Evolutionary conservation across 2,888 invertebrate species (phyloP), one percentile per base, ranked within the genome.

Genomic region (Furcula furcula): DNA sequence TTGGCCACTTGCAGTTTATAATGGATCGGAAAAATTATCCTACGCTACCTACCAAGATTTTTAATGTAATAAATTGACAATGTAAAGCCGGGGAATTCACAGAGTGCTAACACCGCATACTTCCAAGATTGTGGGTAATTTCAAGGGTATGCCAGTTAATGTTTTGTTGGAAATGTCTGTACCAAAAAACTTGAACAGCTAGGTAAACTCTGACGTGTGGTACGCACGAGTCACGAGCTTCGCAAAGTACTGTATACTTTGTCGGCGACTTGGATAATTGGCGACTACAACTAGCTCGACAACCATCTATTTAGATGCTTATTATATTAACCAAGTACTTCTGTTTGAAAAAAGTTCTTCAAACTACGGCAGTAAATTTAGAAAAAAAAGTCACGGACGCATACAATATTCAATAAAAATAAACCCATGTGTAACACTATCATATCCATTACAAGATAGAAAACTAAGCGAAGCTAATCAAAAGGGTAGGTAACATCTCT

Each of bases 61-160:
- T 10, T 13, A 15, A 13, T 13, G 7, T 15, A 29, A 29, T 33
- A 40, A 40, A 34, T 32, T 29, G 31, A 25, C 21, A 36, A 38
- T 41, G 36, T 15, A 19, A 21, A 26, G 33, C 22, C 31, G 16
- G 19, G 26, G 34, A 45, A 49, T 41, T 39, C 45, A 46, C 46
- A 51, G 53, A 55, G 57, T 52, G 58, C 55, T 53, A 56, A 45
- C 54, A 47, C 45, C 28, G 40, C 48, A 48, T 55, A 48, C 42
- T 49, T 41, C 44, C 29, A 36, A 26, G 46, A 49, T 51, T 21
- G 32, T 31, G 39, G 12, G 31, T 42, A 56, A 61, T 56, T 39
- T 46, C 44, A 48, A 43, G 19, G 32, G 36, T 40, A 26, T 31
- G 26, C 31, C 7, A 19, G 6, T 26, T n/a, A 13, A 26, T 14